phyloP scores from a whole-genome alignment of 2,113 vertebrate species.

The Ammodytes dubius region DNA sequence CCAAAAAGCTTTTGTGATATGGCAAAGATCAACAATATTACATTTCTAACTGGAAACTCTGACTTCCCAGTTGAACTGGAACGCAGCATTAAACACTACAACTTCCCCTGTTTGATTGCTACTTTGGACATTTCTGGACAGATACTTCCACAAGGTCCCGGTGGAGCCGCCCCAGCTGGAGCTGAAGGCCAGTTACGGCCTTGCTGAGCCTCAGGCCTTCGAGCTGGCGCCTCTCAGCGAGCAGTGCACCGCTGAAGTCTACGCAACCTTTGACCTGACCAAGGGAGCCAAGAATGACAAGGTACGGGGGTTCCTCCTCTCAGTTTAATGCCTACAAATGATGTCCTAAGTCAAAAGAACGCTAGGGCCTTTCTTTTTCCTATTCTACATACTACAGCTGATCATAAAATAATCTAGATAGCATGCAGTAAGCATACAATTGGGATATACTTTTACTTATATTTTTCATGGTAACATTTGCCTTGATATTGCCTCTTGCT shows the following conservation, averaged over 20 bases:
- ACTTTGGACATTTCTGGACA: constrained; percentile 63
- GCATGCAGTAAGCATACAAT: no score
- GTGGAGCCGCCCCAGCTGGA: constrained; percentile 93
- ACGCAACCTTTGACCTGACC: constrained; percentile 96
- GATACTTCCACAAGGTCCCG: constrained; percentile 98
- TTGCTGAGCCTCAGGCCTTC: constrained; percentile 92
- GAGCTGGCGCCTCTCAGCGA: constrained; percentile 89
- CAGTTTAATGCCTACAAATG: not conserved
- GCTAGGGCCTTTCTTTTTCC: no score
- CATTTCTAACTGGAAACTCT: not conserved
- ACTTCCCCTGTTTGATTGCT: not conserved
- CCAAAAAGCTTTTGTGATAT: not conserved
- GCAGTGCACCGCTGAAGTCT: constrained; percentile 90
- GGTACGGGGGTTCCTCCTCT: constrained; percentile 74
- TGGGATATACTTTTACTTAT: no score
- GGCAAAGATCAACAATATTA: no score
- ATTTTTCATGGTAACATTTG: no score
- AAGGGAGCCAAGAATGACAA: constrained; percentile 93
- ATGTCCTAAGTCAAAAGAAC: no score
- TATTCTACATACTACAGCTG: no score
- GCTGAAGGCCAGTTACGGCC: constrained; percentile 95
- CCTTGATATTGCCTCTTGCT: no score
- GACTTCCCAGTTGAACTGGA: no score
- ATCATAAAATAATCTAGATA: no score
- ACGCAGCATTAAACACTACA: no score